Evolutionary conservation across 2,113 vertebrate species (phyloP), one percentile per base, ranked within the genome.

Genomic region (Chionodraco myersi): DNA sequence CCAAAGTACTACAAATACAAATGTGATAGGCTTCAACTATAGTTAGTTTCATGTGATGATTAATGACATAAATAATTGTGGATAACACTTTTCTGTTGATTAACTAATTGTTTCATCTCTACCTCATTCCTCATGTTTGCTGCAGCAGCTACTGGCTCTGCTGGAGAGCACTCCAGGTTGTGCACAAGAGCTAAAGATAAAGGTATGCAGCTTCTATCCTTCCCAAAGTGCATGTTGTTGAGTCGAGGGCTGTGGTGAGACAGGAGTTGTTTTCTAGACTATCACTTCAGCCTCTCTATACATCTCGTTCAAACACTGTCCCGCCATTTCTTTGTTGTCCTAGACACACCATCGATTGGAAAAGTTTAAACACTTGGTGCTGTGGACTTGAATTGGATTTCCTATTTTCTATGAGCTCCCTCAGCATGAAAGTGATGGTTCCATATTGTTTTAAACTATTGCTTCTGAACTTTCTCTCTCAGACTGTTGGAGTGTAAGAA

Each of bases 121-220:
- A 21, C 1, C 21, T 21, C 21, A 21, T 94, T 95, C 80, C 90
- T 95, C 30, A 86, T 92, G 89, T 95, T 93, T 57, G 86, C 91
- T 16, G 70, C 91, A 11, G 89, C 94, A 41, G 92, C 14, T 94
- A 2, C 57, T 93, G 62, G 56, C 66, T 0, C 88, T 95, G 34
- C 72, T 95, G 82, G 94, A 94, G 80, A 89, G 68, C 76, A 81
- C 87, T 13, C 86, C 89, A 4, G 94, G 94, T 12, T 83, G 86
- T 9, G 94, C 90, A 41, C 94, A 94, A 72, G 94, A 95, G 87
- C 71, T 92, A 11, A 93, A 82, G 62, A 87, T 95, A 77, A 94
- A 94, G 94, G 94, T 95, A 76, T 23, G n/a, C 36, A 5, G 12
- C 63, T 69, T 44, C 26, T 30, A 62, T 70, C 59, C 26, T 56